Evolutionary conservation across 2,888 invertebrate genomes (phyloP), one percentile per base, ranked within the genome.

Genomic region (Galeruca laticollis): DNA sequence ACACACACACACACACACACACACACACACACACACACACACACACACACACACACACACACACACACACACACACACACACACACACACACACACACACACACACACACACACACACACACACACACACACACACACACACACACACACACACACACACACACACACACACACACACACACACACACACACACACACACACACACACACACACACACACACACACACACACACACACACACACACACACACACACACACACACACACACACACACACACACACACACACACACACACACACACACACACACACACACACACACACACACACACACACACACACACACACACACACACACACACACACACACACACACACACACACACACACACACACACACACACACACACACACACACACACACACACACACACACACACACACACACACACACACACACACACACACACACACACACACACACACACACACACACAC

Each of bases 21-120:
- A 37, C 37, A 37, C 37, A 37, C 37, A 37, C 37, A 37, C 37
- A 37, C 37, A 37, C 37, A 37, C 37, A 37, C 37, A 37, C 37
- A 37, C 37, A 37, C 37, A 37, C 37, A 9, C 37, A 37, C 37
- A 37, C 37, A 37, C 37, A 37, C 37, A 37, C 37, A 37, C 37
- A 37, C 37, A 37, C 37, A 37, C 37, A 37, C 37, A 37, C 37
- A 37, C 37, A 37, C 37, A 37, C 37, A 37, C 37, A 37, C 37
- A 37, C 37, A 37, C 37, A 37, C 37, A 37, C 37, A 37, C 37
- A 37, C 37, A 37, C 37, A 37, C 37, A 37, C 37, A 37, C 37
- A 37, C 37, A 37, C 37, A 37, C 37, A 37, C 37, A 37, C 37
- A 37, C 37, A 37, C 37, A 37, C 37, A 37, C 37, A 37, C 37